Evolutionary conservation across 2,797 vertebrate species (phyloP), one percentile per base, ranked within the genome.

Genomic region (Pempheris klunzingeri): DNA sequence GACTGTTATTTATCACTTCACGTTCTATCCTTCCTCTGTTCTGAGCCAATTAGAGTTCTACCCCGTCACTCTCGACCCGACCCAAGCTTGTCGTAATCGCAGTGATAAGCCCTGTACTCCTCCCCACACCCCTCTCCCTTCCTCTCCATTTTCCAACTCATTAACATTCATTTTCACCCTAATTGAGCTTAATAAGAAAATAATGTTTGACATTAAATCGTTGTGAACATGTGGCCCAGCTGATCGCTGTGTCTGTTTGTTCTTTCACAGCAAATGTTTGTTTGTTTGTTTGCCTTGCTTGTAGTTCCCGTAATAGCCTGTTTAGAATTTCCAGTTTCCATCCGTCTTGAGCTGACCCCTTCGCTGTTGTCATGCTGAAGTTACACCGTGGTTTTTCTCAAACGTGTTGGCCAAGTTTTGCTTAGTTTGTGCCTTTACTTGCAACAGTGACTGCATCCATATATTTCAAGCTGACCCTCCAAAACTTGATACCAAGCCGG

Each of bases 101-200:
- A 5, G 72, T 5, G 47, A 71, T 84, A 66, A 89, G 63, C 70
- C 54, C 70, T 1, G 15, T 38, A 26, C 73, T 50, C 73, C 54
- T 78, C 78, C 77, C 69, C 14, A 82, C 88, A 85, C 87, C 91
- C 84, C 90, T 88, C 92, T 91, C 91, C 93, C 94, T 94, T 94
- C 92, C 77, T 57, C 85, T 84, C 80, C 78, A 84, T 93, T 94
- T 94, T 94, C 93, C 94, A 96, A 96, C 95, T 95, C 96, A 96
- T 97, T 96, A 96, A 94, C 92, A 94, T 93, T 93, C 88, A 94
- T 96, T 95, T 86, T 94, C 93, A 81, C 87, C 90, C 93, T 94
- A 95, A 95, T 95, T 94, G 94, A 94, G 93, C 93, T 92, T 96
- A 95, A 95, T 96, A 94, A 95, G 88, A 94, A 91, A 92, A 88